These are phyloP conservation scores for Torymus texanus DNA, from an alignment of 2,888 invertebrate genomes.

Conservation along the genomic window DNA sequence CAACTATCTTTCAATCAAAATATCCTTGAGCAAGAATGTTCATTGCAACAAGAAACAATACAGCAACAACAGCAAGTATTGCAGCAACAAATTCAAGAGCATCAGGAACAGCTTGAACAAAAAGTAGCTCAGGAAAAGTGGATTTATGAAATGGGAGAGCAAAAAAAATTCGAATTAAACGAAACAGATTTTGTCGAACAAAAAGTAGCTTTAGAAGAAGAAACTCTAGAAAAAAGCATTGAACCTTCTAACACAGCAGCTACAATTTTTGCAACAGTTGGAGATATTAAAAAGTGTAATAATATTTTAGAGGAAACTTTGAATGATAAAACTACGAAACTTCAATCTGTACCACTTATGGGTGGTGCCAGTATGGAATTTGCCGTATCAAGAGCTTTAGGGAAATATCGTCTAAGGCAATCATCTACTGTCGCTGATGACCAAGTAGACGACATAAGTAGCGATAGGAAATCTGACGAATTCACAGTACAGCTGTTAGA, in stretches of 20 bases:
- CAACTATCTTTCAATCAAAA: constrained; percentile 60
- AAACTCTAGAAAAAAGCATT: constrained; percentile 78
- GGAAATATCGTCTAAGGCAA: constrained; percentile 86
- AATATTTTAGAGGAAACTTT: constrained; percentile 79
- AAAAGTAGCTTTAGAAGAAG: constrained; percentile 78
- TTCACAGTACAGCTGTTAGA: constrained; percentile 64
- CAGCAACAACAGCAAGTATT: constrained; percentile 64
- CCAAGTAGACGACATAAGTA: constrained; percentile 68
- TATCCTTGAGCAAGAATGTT: constrained; percentile 59
- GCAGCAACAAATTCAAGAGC: constrained; percentile 69
- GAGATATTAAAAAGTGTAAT: constrained; percentile 82
- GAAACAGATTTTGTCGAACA: constrained; percentile 80
- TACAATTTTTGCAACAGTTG: constrained; percentile 83
- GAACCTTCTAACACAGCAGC: constrained; percentile 66
- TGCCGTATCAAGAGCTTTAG: constrained; percentile 87
- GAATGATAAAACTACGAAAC: constrained; percentile 72
- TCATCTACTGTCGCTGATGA: constrained; percentile 85
- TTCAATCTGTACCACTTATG: constrained; percentile 77
- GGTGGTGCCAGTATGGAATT: constrained; percentile 87
- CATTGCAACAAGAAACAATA: constrained; percentile 58
- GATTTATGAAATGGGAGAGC: constrained; percentile 77
- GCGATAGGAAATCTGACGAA: constrained; percentile 68
- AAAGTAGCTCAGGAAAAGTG: constrained; percentile 73
- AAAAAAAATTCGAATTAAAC: constrained; percentile 78
- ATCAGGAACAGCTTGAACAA: constrained; percentile 69